Conservation (phyloP, 2,113 vertebrate species). For the Hemibagrus wyckioides region DNA sequence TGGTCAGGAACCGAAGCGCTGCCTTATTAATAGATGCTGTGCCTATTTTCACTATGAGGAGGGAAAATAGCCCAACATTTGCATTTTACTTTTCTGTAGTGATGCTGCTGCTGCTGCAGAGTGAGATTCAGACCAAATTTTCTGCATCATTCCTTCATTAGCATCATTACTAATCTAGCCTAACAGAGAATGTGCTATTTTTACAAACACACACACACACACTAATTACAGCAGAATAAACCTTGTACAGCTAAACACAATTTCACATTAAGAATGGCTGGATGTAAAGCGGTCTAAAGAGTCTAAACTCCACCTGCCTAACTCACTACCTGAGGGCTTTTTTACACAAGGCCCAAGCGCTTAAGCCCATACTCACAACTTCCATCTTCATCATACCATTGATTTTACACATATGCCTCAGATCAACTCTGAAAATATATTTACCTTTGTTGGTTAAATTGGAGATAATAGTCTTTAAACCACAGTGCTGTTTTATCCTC, state of each 20-base stretch:
- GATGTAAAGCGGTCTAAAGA: neutral
- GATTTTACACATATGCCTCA: neutral
- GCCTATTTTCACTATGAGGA: neutral
- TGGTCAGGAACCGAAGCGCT: neutral
- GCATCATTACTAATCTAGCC: neutral
- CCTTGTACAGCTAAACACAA: neutral
- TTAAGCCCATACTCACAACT: neutral
- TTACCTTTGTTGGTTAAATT: neutral
- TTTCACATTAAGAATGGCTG: neutral
- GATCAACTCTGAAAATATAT: neutral
- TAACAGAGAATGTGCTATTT: neutral
- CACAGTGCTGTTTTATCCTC: no score
- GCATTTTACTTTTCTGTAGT: neutral
- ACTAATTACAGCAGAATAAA: neutral
- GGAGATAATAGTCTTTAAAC: neutral
- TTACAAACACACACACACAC: neutral
- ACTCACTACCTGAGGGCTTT: neutral
- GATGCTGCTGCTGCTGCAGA: neutral
- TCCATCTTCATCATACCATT: neutral
- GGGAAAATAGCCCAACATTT: neutral
- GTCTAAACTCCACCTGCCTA: neutral
- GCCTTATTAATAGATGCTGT: neutral
- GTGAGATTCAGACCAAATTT: neutral
- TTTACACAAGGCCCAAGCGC: neutral
- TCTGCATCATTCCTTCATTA: neutral